These are phyloP conservation scores for Ladona fulva DNA, from an alignment of 1,140 invertebrate genomes.

Conservation along the genomic window DNA sequence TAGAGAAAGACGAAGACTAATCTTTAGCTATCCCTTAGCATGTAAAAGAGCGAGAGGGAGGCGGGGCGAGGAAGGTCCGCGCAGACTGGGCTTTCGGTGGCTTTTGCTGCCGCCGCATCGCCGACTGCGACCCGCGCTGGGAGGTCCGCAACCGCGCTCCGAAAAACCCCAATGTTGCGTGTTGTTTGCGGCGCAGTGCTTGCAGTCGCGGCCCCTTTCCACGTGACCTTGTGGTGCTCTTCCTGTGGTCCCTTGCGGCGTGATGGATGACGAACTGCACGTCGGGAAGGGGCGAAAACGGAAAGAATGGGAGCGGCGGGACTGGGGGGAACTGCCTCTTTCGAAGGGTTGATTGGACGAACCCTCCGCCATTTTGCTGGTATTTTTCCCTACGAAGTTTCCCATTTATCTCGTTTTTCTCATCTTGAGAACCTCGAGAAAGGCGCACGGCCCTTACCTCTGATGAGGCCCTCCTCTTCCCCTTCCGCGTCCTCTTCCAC, in stretches of 20 bases:
- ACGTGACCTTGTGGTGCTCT: not conserved
- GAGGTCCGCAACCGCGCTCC: not conserved
- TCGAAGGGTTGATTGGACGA: not conserved
- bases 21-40: too few relatives aligned
- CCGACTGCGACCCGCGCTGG: not conserved
- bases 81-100: not conserved
- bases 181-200: not conserved
- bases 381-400: not conserved
- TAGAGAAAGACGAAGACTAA: too few relatives aligned
- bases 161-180: not conserved
- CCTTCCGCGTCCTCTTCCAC: not conserved
- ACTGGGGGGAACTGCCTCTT: not conserved
- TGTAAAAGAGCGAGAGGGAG: not conserved
- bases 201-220: not conserved
- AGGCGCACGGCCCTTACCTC: not conserved
- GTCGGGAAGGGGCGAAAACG: not conserved
- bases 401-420: constrained; percentile 6
- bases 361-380: constrained; percentile 1
- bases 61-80: not conserved
- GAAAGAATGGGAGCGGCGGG: not conserved
- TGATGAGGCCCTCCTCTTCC: not conserved
- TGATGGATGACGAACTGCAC: not conserved
- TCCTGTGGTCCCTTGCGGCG: not conserved
- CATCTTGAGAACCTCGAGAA: not conserved
- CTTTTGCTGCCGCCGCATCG: not conserved